Base-by-base conservation (phyloP, 2,888 invertebrate species). In the Meganola albula region DNA sequence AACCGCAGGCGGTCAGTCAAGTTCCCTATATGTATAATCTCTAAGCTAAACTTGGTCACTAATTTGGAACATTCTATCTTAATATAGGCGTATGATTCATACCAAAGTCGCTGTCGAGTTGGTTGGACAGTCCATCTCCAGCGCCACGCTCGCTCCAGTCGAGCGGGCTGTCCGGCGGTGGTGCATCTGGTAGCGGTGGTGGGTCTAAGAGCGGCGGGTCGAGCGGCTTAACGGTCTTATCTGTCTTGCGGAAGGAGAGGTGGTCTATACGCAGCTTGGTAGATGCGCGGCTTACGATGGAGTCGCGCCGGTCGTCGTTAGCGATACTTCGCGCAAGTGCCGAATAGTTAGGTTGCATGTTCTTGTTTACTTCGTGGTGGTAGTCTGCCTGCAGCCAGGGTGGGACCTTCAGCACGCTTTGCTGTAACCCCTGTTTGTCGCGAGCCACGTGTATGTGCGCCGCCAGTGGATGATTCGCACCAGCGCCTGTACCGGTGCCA, bases 361-460 rank as follows among this genome's bases (percentile, higher is more conserved):
- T 87, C 60, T 79, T 88, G 72, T 71, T 87, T 45, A 82, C 87
- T 44, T 84, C 85, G 35, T 68, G 74, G 35, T 83, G 82, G 50
- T 84, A 86, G 67, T 92, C 92, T 37, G 91, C 89, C 66, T 91
- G 89, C 12, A 92, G 87, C 92, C 92, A 93, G 28, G 91, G 89
- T 10, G 93, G 93, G 36, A 93, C 91, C 84, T 93, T 95, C 1
- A 95, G 80, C 49, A 95, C 90, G 58, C 94, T 95, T 65, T 95
- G 94, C 63, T 95, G 94, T 23, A 94, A 75, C 2, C 95, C 97
- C 62, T 96, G 95, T 60, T 96, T 95, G 73, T 98, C 97, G 52
- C 96, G 89, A 0, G 94, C 91, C 10, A 94, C 90, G 61, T 96
- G 92, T 63, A 97, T 95, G 67, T 97, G 95, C 22, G 93, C 89